Percentiles rank a stretch among this genome's conserved stretches.
Evolutionary conservation across 2,888 invertebrate species (phyloP).

Genomic region (Cylloceria caligata): DNA sequence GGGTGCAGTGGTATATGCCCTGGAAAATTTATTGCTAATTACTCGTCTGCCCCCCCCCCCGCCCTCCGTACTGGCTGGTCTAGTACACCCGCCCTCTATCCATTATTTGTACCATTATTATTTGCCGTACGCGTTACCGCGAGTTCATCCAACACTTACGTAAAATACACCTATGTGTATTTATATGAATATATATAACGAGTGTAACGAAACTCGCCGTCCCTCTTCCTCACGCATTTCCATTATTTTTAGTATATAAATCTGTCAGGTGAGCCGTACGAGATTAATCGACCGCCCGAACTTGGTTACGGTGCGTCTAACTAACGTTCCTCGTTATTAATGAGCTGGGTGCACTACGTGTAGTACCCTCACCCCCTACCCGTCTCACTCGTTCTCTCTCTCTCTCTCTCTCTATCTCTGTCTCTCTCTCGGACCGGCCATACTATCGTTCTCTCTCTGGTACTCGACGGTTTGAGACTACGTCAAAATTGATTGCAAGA

Average conservation of each 20-base stretch:
- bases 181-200: not conserved
- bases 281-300: constrained; percentile 69
- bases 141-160: constrained; percentile 13
- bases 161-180: not conserved
- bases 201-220: constrained; percentile 32
- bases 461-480: constrained; percentile 10
- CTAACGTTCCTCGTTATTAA: constrained; percentile 69
- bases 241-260: constrained; percentile 68
- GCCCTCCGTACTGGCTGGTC: constrained; percentile 12
- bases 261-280: constrained; percentile 63
- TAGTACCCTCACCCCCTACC: constrained; percentile 7
- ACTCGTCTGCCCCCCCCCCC: constrained; percentile 49
- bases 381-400: not conserved
- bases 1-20: constrained; percentile 12
- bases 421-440: too few species aligned
- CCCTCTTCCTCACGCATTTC: constrained; percentile 59
- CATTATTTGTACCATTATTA: constrained; percentile 64
- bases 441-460: too few species aligned
- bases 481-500: constrained; percentile 40
- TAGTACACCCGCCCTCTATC: constrained; percentile 27
- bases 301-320: constrained; percentile 68
- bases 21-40: constrained; percentile 65
- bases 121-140: constrained; percentile 47
- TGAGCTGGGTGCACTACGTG: constrained; percentile 41
- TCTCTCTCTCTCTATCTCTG: too few species aligned